Evolutionary conservation across 1,140 invertebrate genomes (phyloP).

Genomic region (Brachionus paranguensis): DNA sequence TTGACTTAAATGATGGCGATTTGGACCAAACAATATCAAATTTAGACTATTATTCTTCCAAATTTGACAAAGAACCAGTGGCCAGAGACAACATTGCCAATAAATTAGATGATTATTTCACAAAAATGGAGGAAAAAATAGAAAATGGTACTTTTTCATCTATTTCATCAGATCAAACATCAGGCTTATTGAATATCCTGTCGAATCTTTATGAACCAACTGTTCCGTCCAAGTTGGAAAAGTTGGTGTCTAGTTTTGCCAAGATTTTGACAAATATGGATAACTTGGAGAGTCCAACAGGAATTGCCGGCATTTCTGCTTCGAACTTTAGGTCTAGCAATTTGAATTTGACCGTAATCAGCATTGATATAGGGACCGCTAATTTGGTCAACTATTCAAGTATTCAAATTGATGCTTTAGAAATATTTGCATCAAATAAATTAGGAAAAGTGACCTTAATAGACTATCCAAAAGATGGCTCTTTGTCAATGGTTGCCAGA

Average conservation of each 20-base stretch:
- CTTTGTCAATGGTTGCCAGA: not conserved
- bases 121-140: not conserved
- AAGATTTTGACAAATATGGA: not conserved
- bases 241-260: not conserved
- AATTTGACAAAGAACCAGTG: not conserved
- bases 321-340: not conserved
- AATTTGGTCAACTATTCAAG: not conserved
- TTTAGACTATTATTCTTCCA: constrained; percentile 5
- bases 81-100: not conserved
- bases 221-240: not conserved
- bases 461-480: not conserved
- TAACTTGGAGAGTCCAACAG: not conserved
- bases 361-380: not conserved
- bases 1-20: not conserved
- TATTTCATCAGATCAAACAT: not conserved
- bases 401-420: not conserved
- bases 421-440: not conserved
- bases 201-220: not conserved
- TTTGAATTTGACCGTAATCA: not conserved
- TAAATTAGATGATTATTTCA: not conserved
- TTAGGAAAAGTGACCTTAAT: not conserved
- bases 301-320: not conserved
- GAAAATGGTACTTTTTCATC: not conserved
- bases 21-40: not conserved
- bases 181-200: not conserved